Conservation (phyloP, 2,113 vertebrate genomes). For the Corythornis madagascariensis region DNA sequence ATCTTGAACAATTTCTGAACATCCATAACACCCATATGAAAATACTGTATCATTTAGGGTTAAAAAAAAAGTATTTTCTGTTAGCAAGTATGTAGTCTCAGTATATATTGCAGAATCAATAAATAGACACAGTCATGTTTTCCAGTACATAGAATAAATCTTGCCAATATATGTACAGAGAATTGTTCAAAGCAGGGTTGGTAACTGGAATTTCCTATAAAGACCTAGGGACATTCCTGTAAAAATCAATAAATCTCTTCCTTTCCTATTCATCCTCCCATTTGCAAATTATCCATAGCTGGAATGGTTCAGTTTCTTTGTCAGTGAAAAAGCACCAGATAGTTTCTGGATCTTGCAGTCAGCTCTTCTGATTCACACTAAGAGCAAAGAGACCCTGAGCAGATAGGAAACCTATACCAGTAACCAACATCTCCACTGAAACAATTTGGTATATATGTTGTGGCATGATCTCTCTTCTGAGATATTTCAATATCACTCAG, state of each 20-base stretch:
- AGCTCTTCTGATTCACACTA: not conserved
- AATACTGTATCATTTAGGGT: conserved; percentile 4
- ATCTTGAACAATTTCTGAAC: conserved; percentile 23
- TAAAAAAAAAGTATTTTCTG: conserved; percentile 48
- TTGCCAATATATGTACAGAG: accelerated
- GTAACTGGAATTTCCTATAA: not conserved
- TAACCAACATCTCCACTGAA: not conserved
- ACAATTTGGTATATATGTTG: not conserved
- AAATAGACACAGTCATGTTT: not conserved
- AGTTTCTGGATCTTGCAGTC: accelerated
- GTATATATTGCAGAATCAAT: not conserved
- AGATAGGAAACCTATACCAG: not conserved
- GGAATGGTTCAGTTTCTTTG: not conserved
- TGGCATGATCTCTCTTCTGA: not conserved
- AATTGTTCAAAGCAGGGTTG: accelerated
- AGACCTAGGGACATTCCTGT: not conserved
- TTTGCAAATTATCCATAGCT: not conserved
- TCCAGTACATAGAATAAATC: not conserved
- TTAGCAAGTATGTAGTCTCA: not conserved
- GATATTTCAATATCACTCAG: not conserved
- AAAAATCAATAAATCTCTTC: not conserved
- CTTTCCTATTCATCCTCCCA: not conserved
- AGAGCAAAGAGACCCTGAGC: not conserved
- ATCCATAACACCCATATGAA: not conserved
- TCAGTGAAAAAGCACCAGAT: not conserved